phyloP scores from a whole-genome alignment of 2,797 vertebrate genomes.

The Taeniopygia guttata region DNA sequence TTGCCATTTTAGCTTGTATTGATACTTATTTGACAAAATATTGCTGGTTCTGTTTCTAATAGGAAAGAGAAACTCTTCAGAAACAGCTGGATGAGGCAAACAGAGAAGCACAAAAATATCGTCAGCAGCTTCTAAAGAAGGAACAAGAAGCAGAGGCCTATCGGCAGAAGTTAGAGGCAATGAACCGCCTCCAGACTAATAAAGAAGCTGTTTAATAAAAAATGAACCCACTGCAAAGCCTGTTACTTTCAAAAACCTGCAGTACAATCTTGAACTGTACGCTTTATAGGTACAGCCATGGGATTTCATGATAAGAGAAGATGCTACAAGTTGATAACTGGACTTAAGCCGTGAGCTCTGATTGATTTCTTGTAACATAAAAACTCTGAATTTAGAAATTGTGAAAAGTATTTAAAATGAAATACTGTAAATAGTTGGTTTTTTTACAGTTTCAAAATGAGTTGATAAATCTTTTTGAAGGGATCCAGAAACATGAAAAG shows the following conservation, averaged over 20 bases:
- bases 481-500: conserved; percentile 77
- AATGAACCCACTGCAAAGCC: conserved; percentile 48
- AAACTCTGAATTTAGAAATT: conserved; percentile 76
- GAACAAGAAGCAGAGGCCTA: conserved; percentile 88
- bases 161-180: conserved; percentile 87
- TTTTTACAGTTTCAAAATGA: conserved; percentile 81
- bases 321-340: conserved; percentile 70
- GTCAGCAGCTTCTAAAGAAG: conserved; percentile 87
- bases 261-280: conserved; percentile 73
- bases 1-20: conserved; percentile 8
- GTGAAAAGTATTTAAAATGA: conserved; percentile 84
- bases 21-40: conserved; percentile 21
- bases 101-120: conserved; percentile 86
- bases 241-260: conserved; percentile 69
- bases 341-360: conserved; percentile 77
- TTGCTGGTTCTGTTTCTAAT: conserved; percentile 58
- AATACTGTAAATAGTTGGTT: conserved; percentile 84
- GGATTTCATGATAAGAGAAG: conserved; percentile 61
- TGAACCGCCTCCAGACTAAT: conserved; percentile 83
- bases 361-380: conserved; percentile 80
- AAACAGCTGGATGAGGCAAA: conserved; percentile 90
- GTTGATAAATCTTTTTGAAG: conserved; percentile 80
- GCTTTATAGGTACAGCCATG: conserved; percentile 52
- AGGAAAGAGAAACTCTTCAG: conserved; percentile 88
- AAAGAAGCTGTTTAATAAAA: conserved; percentile 82